phyloP scores from a whole-genome alignment of 2,113 vertebrate genomes.

The Odobenus rosmarus region DNA sequence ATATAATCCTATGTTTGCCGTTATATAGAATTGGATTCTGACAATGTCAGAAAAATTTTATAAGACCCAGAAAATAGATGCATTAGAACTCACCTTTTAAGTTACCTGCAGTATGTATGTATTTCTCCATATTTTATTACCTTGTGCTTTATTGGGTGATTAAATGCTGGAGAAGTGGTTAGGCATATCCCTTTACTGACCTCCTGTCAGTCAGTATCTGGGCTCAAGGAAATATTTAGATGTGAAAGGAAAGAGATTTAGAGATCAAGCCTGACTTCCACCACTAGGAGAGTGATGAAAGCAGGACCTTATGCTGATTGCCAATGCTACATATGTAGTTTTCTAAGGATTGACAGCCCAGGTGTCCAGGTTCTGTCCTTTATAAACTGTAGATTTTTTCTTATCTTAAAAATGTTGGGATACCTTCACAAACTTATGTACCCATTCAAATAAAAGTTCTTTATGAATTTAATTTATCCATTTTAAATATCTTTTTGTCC shows the following conservation, averaged over 20 bases:
- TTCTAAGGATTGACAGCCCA: not conserved
- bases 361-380: not conserved
- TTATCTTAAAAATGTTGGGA: not conserved
- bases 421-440: not conserved
- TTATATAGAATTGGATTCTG: not conserved
- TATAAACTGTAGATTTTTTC: not conserved
- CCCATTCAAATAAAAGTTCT: conserved; percentile 26
- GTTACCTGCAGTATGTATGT: not conserved
- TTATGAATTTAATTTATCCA: conserved; percentile 18
- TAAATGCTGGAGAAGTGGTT: not conserved
- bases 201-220: not conserved
- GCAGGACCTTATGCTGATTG: accelerated
- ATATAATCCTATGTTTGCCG: not conserved
- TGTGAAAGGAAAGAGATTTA: not conserved
- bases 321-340: accelerated
- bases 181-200: not conserved
- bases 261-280: not conserved
- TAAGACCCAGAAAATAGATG: not conserved
- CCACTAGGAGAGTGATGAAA: not conserved
- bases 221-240: not conserved
- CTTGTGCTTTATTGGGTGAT: not conserved
- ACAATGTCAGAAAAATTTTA: not conserved
- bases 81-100: not conserved
- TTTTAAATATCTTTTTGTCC: not conserved
- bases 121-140: not conserved